Base-by-base conservation (phyloP, 2,797 vertebrate species). In the Podarcis lilfordi region DNA sequence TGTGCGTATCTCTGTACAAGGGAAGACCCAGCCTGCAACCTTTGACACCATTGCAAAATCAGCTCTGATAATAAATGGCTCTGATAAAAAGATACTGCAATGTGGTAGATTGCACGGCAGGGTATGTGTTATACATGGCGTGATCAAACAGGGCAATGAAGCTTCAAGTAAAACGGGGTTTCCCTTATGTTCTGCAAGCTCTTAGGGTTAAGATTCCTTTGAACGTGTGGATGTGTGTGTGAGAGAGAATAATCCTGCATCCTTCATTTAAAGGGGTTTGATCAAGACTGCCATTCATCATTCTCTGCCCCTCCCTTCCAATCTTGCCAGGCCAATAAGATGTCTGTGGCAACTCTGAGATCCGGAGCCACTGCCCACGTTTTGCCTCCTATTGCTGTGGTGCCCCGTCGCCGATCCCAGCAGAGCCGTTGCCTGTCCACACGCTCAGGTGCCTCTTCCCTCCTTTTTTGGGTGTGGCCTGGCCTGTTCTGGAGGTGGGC, bases 391-490 rank as follows among this genome's bases (percentile, higher is more conserved):
- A 13, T n/a, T 10, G 9, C 40, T n/a, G 23, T 23, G 35, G 32
- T n/a, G 23, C 29, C 77, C 6, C 71, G 32, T 23, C 59, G 59
- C 29, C 59, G 72, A 32, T 69, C 78, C 19, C 83, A 55, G n/a
- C 78, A 25, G 32, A 81, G 27, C 11, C 7, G 25, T 55, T 68
- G 2, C 11, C 25, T 69, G 35, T 85, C 88, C 59, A 76, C 69
- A 4, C 61, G 66, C 11, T 50, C 83, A 89, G 88, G 88, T 89
- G 61, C 25, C 5, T 29, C 55, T 80, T 45, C n/a, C n/a, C 23
- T 7, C 9, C 85, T 84, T 37, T 68, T 8, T 35, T 77, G 17
- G 27, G 27, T 69, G 43, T 21, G 9, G 8, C 32, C 40, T 69
- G 32, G 17, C n/a, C 17, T 27, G 6, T 81, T 45, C 6, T 78